phyloP scores from a whole-genome alignment of 2,888 invertebrate species.

The Mechanitis messenoides region DNA sequence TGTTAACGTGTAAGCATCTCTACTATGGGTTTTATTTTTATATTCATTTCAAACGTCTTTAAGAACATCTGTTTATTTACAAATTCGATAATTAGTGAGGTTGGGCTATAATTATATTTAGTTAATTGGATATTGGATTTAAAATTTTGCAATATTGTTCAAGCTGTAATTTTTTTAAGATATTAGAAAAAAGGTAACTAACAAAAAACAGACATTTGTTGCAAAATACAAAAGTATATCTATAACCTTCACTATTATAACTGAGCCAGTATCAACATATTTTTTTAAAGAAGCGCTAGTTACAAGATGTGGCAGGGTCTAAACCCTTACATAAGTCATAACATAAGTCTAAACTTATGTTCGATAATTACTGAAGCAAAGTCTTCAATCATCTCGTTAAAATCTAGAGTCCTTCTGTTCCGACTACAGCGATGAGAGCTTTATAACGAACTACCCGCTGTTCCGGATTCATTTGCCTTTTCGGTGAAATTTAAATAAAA shows the following conservation, averaged over 20 bases:
- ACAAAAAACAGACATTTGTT: no score
- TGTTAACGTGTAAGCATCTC: conserved; percentile 60
- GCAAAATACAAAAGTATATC: no score
- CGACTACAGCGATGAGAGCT: conserved; percentile 1
- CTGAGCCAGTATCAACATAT: conserved; percentile 28
- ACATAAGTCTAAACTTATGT: not conserved
- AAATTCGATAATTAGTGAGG: no score
- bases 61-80: conserved; percentile 7
- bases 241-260: no score
- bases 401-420: not conserved
- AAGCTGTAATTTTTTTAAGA: no score
- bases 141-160: no score
- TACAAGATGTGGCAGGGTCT: not conserved
- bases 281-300: not conserved
- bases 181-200: no score
- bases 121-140: no score
- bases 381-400: not conserved
- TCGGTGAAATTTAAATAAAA: no score
- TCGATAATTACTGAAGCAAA: not conserved
- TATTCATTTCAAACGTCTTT: conserved; percentile 37
- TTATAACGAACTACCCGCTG: not conserved
- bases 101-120: no score
- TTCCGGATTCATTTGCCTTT: not conserved
- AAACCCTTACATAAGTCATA: no score
- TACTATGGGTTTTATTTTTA: conserved; percentile 56